These are phyloP conservation scores for Camarhynchus parvulus DNA, from an alignment of 2,113 vertebrate genomes.

Conservation along the genomic window DNA sequence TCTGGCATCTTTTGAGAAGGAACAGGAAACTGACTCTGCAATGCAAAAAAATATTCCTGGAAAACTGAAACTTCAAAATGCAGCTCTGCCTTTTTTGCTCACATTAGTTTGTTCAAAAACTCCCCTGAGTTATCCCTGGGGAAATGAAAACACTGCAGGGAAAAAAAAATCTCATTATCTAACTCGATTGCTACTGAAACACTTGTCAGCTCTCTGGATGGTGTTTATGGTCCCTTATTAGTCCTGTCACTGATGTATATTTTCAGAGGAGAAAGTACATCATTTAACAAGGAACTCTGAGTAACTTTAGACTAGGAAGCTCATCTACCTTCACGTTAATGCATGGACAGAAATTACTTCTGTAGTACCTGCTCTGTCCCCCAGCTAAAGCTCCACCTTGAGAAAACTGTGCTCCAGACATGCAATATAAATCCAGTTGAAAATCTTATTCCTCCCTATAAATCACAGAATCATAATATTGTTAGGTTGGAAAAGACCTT, in stretches of 20 bases:
- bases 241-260: neutral
- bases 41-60: neutral
- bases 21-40: conserved; percentile 39
- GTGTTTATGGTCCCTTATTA: neutral
- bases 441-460: neutral
- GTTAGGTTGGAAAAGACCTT: neutral
- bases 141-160: neutral
- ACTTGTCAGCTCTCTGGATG: neutral
- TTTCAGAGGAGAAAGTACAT: neutral
- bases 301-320: neutral
- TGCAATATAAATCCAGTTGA: neutral
- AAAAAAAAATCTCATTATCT: neutral
- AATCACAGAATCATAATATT: neutral
- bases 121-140: neutral
- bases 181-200: neutral
- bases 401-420: neutral
- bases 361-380: neutral
- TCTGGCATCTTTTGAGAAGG: neutral
- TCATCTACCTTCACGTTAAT: neutral
- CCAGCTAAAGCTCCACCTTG: neutral
- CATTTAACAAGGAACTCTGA: neutral
- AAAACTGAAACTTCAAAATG: conserved; percentile 14
- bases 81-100: neutral
- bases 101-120: neutral
- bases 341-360: neutral